Evolutionary conservation across 2,113 vertebrate species (phyloP), one percentile per base, ranked within the genome.

Genomic region (Hepsetus odoe): DNA sequence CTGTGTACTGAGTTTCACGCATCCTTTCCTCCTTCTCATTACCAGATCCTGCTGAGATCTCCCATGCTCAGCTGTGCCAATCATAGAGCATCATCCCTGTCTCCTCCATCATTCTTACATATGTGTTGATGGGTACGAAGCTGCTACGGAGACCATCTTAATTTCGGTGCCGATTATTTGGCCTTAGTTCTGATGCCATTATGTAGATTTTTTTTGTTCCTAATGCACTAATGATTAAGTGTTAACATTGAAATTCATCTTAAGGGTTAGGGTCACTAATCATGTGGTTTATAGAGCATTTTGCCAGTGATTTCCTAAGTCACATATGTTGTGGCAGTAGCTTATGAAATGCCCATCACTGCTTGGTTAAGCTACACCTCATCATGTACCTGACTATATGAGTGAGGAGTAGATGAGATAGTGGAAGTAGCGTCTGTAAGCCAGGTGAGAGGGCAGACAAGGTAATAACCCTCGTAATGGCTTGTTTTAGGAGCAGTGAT

Each of bases 391-490:
- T 71, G 32, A 9, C 11, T 69, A 7, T 69, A 18, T 18, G 10
- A 51, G 30, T 59, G 42, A 70, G 79, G 20, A 53, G 51, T 13
- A 46, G 58, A 32, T 35, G 28, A 30, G 53, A 42, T 5, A 61
- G 70, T 65, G 65, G 49, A 76, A n/a, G 51, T 30, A 59, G 40
- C 10, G 3, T 30, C 35, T 5, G n/a, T 53, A 22, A 66, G 24
- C 65, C 76, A 72, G 77, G 71, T 55, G 61, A 83, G 59, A 74
- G 72, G 51, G 44, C 55, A 73, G 62, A 11, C 1, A 12, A 30
- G 30, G 78, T 80, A 74, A 77, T 80, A 80, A 77, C 75, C 30
- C 70, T 32, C 30, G n/a, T 74, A 80, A 80, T 80, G 73, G 69
- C 71, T 72, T 73, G 74, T 74, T 80, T 77, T 74, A 83, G 70